Evolutionary conservation across 2,113 vertebrate genomes (phyloP), one percentile per base, ranked within the genome.

Genomic region (Hemichromis elongatus): DNA sequence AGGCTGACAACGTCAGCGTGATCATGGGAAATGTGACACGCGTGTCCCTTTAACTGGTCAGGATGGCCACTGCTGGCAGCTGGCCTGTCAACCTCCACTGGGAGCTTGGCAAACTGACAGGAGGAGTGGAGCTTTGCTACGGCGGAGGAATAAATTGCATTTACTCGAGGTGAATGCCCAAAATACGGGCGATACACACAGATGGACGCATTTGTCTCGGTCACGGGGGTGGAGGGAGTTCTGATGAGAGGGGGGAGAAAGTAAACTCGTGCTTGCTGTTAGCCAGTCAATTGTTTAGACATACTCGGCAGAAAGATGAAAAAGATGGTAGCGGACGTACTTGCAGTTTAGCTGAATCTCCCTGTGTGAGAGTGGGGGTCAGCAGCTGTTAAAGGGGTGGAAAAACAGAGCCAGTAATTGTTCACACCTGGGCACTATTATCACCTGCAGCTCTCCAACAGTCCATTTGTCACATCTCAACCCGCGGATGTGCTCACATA

Each of bases 1-100:
- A 94, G 85, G 81, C 79, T 92, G 93, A 93, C 92, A 90, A 73
- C 79, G 59, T 94, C 93, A 83, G 91, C 81, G 80, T 91, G 89
- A 93, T 93, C 89, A 86, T 90, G 92, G 95, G 77, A 88, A 93
- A 93, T 93, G 93, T 94, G 93, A 95, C 95, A 92, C 66, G 7
- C 66, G 37, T 90, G 89, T 94, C 92, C 89, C 90, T 93, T 92
- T 95, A 94, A 95, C 90, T 93, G 90, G 91, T 57, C 45, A 84
- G 81, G 91, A 93, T 92, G 94, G 90, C 83, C 82, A 11, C 35
- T 79, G 88, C 90, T 94, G 93, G 91, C 95, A 92, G 92, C 90
- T 66, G 86, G 89, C 84, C 86, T 91, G 94, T 94, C 93, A 94
- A 3, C 88, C 83, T 91, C 91, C 90, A 85, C 88, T 82, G 92